Evolutionary conservation across 1,140 invertebrate genomes (phyloP).

Genomic region (Sinonovacula constricta): DNA sequence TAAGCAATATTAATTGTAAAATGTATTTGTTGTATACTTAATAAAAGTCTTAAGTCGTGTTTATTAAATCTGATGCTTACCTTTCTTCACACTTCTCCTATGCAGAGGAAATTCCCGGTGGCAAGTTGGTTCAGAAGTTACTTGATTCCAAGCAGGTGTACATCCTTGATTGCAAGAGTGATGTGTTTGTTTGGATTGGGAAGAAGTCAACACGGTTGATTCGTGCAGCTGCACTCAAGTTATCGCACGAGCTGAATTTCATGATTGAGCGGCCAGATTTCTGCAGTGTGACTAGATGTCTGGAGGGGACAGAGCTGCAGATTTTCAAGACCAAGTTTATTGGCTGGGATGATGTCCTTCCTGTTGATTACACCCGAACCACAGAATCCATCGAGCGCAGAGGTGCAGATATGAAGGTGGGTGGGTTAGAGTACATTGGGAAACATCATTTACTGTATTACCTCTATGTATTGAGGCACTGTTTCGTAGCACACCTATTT

Average conservation of each 20-base stretch:
- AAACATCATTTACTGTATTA: too few relatives aligned
- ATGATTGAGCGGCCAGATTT: conserved; percentile 91
- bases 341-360: conserved; percentile 99
- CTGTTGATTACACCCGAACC: conserved; percentile 99
- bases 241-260: conserved; percentile 97
- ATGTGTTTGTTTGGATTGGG: conserved; percentile 99
- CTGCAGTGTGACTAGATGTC: conserved; percentile 91
- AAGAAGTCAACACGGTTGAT: conserved; percentile 98
- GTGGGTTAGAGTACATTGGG: too few relatives aligned
- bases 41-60: too few relatives aligned
- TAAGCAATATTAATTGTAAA: too few relatives aligned
- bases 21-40: too few relatives aligned
- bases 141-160: conserved; percentile 97
- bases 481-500: too few relatives aligned
- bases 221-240: conserved; percentile 95
- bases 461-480: too few relatives aligned
- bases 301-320: conserved; percentile 84
- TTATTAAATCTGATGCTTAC: too few relatives aligned
- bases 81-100: too few relatives aligned
- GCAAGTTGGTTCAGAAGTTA: conserved; percentile 83
- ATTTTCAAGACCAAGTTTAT: conserved; percentile 98
- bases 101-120: conserved; percentile 84
- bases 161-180: conserved; percentile 96
- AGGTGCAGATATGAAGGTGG: conserved; percentile 92
- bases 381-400: conserved; percentile 97